These are phyloP conservation scores for Megaustenia siamemsis DNA, from an alignment of 2,888 invertebrate species.

Conservation along the genomic window DNA sequence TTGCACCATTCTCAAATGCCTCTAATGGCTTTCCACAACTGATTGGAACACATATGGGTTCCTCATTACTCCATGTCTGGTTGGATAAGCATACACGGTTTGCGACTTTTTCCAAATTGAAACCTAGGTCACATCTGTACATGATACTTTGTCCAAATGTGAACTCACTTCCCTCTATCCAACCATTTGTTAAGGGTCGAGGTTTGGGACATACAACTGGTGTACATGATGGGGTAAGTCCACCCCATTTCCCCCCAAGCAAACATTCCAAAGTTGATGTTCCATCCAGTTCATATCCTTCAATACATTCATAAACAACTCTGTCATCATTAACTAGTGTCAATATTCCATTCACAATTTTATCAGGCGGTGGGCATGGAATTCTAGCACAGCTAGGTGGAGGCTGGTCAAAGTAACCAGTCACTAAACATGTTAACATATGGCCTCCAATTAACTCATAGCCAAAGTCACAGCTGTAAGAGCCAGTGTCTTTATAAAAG, in stretches of 20 bases:
- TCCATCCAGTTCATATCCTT: slow-evolving; percentile 69
- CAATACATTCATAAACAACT: slow-evolving; percentile 82
- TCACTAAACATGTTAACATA: slow-evolving; percentile 60
- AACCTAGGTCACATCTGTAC: slow-evolving; percentile 80
- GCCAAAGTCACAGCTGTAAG: slow-evolving; percentile 57
- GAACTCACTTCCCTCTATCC: slow-evolving; percentile 60
- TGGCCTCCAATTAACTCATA: slow-evolving; percentile 58
- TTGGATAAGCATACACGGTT: slow-evolving; percentile 84
- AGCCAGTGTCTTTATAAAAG: slow-evolving; percentile 32
- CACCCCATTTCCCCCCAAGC: slow-evolving; percentile 72
- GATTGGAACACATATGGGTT: slow-evolving; percentile 68
- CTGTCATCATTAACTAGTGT: slow-evolving; percentile 55
- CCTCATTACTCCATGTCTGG: slow-evolving; percentile 70
- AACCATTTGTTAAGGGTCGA: slow-evolving; percentile 61
- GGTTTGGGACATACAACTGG: slow-evolving; percentile 72
- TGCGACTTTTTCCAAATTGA: slow-evolving; percentile 91
- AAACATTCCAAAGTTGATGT: slow-evolving; percentile 60
- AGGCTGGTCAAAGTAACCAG: slow-evolving; percentile 63
- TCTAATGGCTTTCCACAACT: slow-evolving; percentile 64
- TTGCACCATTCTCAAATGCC: slow-evolving; percentile 68
- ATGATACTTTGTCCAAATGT: slow-evolving; percentile 67
- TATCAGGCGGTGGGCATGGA: slow-evolving; percentile 56
- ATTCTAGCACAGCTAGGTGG: slow-evolving; percentile 61
- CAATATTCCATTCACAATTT: slow-evolving; percentile 53
- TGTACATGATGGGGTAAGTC: slow-evolving; percentile 71